Evolutionary conservation across 2,797 vertebrate species (phyloP), one percentile per base, ranked within the genome.

Genomic region (Poeciliopsis presidionis): DNA sequence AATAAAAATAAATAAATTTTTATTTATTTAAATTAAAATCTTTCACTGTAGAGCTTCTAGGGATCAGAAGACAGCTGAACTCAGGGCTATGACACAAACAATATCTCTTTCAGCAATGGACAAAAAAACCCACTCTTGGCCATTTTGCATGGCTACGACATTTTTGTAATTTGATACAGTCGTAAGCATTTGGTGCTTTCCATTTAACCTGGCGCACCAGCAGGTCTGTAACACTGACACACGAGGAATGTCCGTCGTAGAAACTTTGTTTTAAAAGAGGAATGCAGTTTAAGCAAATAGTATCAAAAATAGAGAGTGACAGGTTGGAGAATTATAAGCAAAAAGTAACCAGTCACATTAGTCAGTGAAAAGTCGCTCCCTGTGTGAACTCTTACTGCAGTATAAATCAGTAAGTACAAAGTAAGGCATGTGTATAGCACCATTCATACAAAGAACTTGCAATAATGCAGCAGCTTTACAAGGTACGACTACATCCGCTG

Each of bases 161-260:
- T 36, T 73, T 20, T 28, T 76, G 41, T 51, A 45, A 77, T 67
- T 22, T 55, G 39, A 75, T 53, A 74, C 45, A 67, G 14, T 11
- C 61, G 7, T 0, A 67, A 41, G 61, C 36, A 74, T 75, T 45
- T 51, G 14, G 25, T 59, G 49, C 22, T 4, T 45, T 18, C 45
- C 7, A 51, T 47, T 22, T 67, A 57, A 59, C 46, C 51, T 47
- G 25, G 46, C n/a, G n/a, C 46, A 22, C 49, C 72, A 79, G n/a
- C 14, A 20, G 28, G 28, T 55, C 51, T 36, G 51, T 36, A 70
- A 59, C 47, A 67, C 36, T 16, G 57, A 78, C 20, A 1, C 47
- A 69, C 46, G 28, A 47, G 51, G 14, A 33, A 75, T 43, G 25
- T 43, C 36, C 71, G 5, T 9, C 16, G 7, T 5, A 49, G 57